Conservation (phyloP, 2,888 invertebrate genomes). For the Acanthopleura granulata region DNA sequence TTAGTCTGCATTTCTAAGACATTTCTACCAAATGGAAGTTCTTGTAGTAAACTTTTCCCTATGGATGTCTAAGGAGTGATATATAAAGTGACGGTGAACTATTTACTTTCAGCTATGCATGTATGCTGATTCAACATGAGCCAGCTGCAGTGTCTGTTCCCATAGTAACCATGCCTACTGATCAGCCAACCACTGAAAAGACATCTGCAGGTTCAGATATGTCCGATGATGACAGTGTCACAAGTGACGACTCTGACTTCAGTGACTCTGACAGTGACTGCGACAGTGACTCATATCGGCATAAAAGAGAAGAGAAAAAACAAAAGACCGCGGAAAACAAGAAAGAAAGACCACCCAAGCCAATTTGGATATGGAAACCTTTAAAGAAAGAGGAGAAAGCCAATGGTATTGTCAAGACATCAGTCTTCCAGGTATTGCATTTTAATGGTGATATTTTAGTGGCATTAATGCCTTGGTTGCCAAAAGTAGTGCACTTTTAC, state of each 20-base stretch:
- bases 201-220: neutral
- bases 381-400: neutral
- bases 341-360: constrained; percentile 8
- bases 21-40: too few species aligned
- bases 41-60: too few species aligned
- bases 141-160: neutral
- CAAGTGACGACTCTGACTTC: neutral
- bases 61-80: too few species aligned
- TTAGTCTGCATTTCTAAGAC: too few species aligned
- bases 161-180: neutral
- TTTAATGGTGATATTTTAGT: neutral
- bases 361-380: constrained; percentile 28
- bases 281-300: neutral
- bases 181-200: neutral
- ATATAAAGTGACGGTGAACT: too few species aligned
- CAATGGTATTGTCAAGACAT: constrained; percentile 6
- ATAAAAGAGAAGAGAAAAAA: neutral
- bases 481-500: too few species aligned
- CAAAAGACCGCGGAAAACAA: neutral
- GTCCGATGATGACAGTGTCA: neutral
- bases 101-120: constrained; percentile 30
- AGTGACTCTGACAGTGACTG: neutral
- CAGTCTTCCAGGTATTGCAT: constrained; percentile 27
- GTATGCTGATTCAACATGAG: constrained; percentile 32
- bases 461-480: too few species aligned